Conservation (phyloP, 2,113 vertebrate genomes). For the Enhydra lutris region DNA sequence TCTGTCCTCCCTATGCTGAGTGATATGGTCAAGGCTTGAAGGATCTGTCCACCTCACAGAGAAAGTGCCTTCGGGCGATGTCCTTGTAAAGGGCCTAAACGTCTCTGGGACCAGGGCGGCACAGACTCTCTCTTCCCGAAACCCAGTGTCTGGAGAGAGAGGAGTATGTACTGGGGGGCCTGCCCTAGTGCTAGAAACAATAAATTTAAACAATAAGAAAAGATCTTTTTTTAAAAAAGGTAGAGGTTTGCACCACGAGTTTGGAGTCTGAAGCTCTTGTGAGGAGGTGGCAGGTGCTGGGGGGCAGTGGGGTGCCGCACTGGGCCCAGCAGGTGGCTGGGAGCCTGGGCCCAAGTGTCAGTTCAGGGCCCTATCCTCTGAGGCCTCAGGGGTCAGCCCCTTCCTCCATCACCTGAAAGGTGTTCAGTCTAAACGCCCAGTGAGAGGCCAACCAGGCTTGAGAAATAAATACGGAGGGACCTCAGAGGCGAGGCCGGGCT, state of each 20-base stretch:
- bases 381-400: not conserved
- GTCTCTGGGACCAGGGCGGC: not conserved
- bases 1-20: not conserved
- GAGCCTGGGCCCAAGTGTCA: not conserved
- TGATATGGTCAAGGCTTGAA: not conserved
- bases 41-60: not conserved
- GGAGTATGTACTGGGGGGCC: not conserved
- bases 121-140: not conserved
- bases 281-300: constrained; percentile 6
- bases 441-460: not conserved
- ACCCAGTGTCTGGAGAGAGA: constrained; percentile 8
- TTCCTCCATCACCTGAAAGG: constrained; percentile 21
- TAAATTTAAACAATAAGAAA: constrained; percentile 73
- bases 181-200: constrained; percentile 62
- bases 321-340: not conserved
- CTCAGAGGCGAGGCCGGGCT: not conserved
- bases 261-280: constrained; percentile 28
- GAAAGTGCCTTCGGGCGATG: not conserved
- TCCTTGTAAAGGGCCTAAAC: not conserved
- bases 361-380: not conserved
- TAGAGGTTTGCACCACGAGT: constrained; percentile 63
- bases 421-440: constrained; percentile 7
- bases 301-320: not conserved
- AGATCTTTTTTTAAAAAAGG: constrained; percentile 50
- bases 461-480: constrained; percentile 64